These are phyloP conservation scores for Lasius fuliginosus DNA, from an alignment of 2,888 invertebrate genomes.

Conservation along the genomic window DNA sequence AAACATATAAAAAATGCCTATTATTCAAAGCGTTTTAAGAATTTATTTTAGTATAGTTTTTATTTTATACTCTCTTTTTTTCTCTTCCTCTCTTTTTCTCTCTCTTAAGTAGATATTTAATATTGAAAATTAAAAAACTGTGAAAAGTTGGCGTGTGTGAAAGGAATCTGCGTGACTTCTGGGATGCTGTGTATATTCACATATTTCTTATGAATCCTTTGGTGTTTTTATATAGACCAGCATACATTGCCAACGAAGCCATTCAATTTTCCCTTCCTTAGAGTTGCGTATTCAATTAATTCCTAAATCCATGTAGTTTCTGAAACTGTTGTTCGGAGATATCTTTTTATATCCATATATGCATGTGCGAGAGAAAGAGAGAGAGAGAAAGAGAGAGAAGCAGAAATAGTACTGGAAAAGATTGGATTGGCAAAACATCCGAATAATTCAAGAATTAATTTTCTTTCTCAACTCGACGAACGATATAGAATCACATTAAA, in stretches of 20 bases:
- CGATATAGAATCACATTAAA: constrained; percentile 47
- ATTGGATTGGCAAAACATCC: constrained; percentile 66
- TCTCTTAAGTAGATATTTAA: not conserved
- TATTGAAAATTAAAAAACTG: not conserved
- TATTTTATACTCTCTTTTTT: not conserved
- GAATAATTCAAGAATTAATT: constrained; percentile 66
- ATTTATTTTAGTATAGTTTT: not conserved
- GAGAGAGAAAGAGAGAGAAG: not conserved
- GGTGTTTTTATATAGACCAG: not conserved
- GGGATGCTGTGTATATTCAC: not conserved
- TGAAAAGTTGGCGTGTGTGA: not conserved
- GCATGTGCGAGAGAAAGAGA: not conserved
- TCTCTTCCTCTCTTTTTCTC: not conserved
- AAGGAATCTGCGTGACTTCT: not conserved
- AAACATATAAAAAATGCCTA: not conserved
- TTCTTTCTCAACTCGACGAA: constrained; percentile 46
- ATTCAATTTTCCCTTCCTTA: constrained; percentile 69
- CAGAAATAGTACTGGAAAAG: constrained; percentile 21
- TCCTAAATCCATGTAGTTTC: constrained; percentile 55
- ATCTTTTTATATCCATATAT: not conserved
- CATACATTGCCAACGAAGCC: constrained; percentile 58
- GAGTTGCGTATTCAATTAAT: constrained; percentile 76
- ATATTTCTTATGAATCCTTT: constrained; percentile 20
- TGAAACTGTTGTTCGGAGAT: not conserved
- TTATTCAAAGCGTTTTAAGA: not conserved